Percentiles rank a stretch among this genome's conserved stretches.
phyloP scores from a whole-genome alignment of 2,888 invertebrate genomes.

The Tachystola acroxantha region DNA sequence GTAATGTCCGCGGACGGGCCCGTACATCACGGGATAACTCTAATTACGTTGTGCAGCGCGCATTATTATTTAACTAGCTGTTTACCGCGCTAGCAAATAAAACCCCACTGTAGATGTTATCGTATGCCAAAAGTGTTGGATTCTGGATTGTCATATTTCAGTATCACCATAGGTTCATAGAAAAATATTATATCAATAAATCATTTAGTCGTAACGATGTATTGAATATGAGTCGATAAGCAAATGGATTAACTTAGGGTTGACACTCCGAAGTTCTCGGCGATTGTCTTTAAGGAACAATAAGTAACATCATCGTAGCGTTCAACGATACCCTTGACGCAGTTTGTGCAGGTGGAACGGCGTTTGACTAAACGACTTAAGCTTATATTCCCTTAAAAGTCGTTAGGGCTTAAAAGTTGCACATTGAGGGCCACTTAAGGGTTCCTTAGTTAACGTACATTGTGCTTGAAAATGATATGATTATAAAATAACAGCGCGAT shows the following conservation, averaged over 20 bases:
- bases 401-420: constrained; percentile 27
- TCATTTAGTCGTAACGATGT: constrained; percentile 8
- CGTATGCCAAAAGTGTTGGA: too few species aligned
- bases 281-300: constrained; percentile 29
- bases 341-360: constrained; percentile 32
- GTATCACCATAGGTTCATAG: too few species aligned
- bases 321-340: constrained; percentile 32
- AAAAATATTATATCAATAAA: too few species aligned
- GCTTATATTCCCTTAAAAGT: constrained; percentile 35
- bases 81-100: not conserved
- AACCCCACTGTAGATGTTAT: not conserved
- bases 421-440: constrained; percentile 11
- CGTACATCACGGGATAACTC: constrained; percentile 36
- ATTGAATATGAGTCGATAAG: not conserved
- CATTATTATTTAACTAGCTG: constrained; percentile 16
- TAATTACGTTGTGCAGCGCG: constrained; percentile 23
- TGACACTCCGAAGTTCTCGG: constrained; percentile 1
- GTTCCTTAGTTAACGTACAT: constrained; percentile 5
- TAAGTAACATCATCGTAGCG: too few species aligned
- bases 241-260: not conserved
- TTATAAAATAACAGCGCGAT: too few species aligned
- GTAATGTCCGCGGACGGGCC: constrained; percentile 27
- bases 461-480: too few species aligned
- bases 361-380: constrained; percentile 16
- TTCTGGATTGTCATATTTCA: too few species aligned